Conservation (phyloP, 1,140 invertebrate species). For the Limonius californicus region DNA sequence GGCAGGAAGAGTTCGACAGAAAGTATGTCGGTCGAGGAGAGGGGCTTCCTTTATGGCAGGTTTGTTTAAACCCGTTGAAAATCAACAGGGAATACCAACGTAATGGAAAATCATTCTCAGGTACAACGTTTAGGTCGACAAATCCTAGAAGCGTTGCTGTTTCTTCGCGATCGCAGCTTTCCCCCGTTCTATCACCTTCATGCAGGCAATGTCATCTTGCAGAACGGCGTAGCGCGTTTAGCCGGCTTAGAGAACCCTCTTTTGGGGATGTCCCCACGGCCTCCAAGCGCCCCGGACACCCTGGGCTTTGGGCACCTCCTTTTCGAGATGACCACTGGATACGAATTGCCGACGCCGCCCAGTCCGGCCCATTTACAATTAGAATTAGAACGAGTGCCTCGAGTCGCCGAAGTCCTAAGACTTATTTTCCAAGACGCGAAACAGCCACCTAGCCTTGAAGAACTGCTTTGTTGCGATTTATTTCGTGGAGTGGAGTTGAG, state of each 20-base stretch:
- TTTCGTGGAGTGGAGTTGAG: slow-evolving; percentile 84
- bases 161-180: slow-evolving; percentile 82
- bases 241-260: slow-evolving; percentile 81
- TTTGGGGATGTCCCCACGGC: slow-evolving; percentile 70
- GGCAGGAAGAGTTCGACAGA: slow-evolving; percentile 40
- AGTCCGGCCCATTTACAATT: slow-evolving; percentile 64
- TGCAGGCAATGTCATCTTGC: slow-evolving; percentile 85
- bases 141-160: slow-evolving; percentile 81
- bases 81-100: no score
- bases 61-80: no score
- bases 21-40: slow-evolving; percentile 36
- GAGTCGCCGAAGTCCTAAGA: slow-evolving; percentile 76
- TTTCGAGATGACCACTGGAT: slow-evolving; percentile 87
- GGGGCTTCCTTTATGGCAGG: slow-evolving; percentile 40
- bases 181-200: slow-evolving; percentile 83
- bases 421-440: slow-evolving; percentile 70
- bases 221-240: slow-evolving; percentile 80
- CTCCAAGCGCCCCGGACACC: slow-evolving; percentile 58
- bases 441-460: slow-evolving; percentile 66
- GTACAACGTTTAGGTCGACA: slow-evolving; percentile 83
- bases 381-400: slow-evolving; percentile 69
- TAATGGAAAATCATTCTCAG: no score
- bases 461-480: slow-evolving; percentile 74
- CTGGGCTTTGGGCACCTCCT: slow-evolving; percentile 79
- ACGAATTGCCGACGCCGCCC: slow-evolving; percentile 71